Conservation (phyloP, 2,888 invertebrate species). For the Drosophila prostipennis region DNA sequence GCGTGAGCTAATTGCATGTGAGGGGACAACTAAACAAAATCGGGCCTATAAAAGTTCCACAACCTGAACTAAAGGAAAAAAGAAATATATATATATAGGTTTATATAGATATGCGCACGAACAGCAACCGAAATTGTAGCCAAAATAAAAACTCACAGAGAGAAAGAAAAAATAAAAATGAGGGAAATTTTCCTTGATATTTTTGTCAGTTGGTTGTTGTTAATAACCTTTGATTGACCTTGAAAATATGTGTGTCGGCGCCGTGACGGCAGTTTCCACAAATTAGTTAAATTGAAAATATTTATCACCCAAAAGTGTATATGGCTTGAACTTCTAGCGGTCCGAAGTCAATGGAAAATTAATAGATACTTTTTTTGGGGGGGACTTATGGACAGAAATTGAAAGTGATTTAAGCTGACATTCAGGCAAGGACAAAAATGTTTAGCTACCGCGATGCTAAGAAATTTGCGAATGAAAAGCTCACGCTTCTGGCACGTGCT, state of each 20-base stretch:
- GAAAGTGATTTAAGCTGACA: constrained; percentile 66
- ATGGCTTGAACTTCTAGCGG: constrained; percentile 16
- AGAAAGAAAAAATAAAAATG: constrained; percentile 44
- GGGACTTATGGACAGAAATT: constrained; percentile 25
- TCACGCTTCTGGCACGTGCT: constrained; percentile 61
- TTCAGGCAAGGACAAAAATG: constrained; percentile 77
- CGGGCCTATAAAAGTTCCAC: constrained; percentile 39
- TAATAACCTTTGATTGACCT: constrained; percentile 81
- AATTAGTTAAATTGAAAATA: constrained; percentile 65
- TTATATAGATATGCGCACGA: constrained; percentile 20
- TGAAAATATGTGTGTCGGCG: constrained; percentile 70
- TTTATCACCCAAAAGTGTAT: constrained; percentile 25
- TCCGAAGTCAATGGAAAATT: constrained; percentile 40
- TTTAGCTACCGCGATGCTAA: constrained; percentile 27
- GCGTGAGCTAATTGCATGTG: constrained; percentile 64
- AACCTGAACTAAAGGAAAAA: constrained; percentile 37
- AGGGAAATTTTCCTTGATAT: constrained; percentile 57
- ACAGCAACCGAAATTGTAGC: constrained; percentile 25
- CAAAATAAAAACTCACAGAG: constrained; percentile 42
- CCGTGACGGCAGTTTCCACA: constrained; percentile 39
- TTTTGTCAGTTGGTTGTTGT: constrained; percentile 59
- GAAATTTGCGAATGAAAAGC: constrained; percentile 45
- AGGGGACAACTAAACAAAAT: constrained; percentile 32
- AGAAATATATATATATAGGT: constrained; percentile 15
- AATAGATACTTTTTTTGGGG: constrained; percentile 30